Percentiles rank a stretch among this genome's conserved stretches.
phyloP scores from a whole-genome alignment of 2,797 vertebrate genomes.

The Odontamblyopus lacepedii region DNA sequence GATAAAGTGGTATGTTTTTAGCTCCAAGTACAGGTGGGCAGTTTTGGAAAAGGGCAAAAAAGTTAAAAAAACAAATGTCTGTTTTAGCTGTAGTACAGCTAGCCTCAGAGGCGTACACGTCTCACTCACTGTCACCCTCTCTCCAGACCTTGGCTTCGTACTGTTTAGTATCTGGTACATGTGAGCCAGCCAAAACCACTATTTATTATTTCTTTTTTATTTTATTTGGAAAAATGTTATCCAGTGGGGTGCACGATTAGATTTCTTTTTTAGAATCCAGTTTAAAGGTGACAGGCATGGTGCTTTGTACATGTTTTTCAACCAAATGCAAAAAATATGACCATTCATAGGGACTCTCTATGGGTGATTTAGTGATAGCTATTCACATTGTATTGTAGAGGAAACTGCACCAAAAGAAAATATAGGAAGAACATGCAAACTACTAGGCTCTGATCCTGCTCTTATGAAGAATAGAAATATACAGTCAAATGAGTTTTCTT shows the following conservation, averaged over 20 bases:
- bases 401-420: not conserved
- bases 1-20: not conserved
- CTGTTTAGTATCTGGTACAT: not conserved
- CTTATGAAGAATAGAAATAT: too few relatives aligned
- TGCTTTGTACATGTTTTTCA: slow-evolving; percentile 1
- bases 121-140: not conserved
- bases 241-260: not conserved
- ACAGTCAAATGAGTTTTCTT: too few relatives aligned
- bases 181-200: not conserved
- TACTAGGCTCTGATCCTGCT: too few relatives aligned
- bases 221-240: not conserved
- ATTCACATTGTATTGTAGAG: not conserved
- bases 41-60: not conserved
- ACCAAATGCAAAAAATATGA: not conserved
- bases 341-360: not conserved
- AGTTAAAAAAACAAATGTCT: not conserved
- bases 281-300: not conserved
- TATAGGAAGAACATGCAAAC: not conserved
- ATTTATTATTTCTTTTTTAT: not conserved
- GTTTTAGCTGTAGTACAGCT: not conserved
- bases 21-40: not conserved
- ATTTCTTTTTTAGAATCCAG: not conserved
- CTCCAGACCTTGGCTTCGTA: not conserved
- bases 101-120: not conserved
- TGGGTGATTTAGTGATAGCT: not conserved